Evolutionary conservation across 2,113 vertebrate species (phyloP).

Genomic region (Tupaia tana): DNA sequence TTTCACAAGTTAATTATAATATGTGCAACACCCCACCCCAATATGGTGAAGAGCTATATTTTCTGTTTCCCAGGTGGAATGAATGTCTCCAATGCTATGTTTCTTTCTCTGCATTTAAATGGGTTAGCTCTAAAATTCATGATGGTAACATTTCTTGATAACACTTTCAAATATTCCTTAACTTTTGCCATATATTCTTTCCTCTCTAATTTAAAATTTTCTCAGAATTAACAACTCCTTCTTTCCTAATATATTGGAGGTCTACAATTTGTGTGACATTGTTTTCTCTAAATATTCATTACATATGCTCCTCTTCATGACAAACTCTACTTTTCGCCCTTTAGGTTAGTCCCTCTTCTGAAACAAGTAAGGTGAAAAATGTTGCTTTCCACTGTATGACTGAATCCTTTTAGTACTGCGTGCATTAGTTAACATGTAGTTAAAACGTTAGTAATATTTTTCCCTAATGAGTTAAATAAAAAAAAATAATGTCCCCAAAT

Average conservation of each 20-base stretch:
- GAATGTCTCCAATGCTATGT: neutral
- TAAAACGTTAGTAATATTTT: neutral
- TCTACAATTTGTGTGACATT: neutral
- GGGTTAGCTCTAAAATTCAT: neutral
- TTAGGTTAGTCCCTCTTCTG: too few relatives aligned
- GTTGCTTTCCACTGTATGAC: neutral
- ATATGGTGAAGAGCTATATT: neutral
- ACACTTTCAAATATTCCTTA: neutral
- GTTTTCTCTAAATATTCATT: neutral
- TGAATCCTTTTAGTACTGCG: neutral
- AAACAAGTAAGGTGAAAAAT: neutral
- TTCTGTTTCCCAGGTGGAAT: neutral
- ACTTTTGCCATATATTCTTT: neutral
- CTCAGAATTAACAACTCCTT: neutral
- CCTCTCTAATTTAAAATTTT: neutral
- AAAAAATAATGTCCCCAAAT: neutral
- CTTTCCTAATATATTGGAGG: neutral
- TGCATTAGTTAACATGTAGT: neutral
- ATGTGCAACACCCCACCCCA: neutral
- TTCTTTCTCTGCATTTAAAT: neutral
- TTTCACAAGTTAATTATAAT: neutral
- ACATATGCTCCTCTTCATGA: neutral
- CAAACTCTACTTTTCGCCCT: neutral
- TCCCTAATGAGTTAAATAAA: neutral
- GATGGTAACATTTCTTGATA: neutral